A percentile compares a stretch with the other conserved stretches of the same genome.
Conservation (phyloP, 30 jellyfish, hydroid and myxozoan species). For the Chironex yamaguchii region DNA sequence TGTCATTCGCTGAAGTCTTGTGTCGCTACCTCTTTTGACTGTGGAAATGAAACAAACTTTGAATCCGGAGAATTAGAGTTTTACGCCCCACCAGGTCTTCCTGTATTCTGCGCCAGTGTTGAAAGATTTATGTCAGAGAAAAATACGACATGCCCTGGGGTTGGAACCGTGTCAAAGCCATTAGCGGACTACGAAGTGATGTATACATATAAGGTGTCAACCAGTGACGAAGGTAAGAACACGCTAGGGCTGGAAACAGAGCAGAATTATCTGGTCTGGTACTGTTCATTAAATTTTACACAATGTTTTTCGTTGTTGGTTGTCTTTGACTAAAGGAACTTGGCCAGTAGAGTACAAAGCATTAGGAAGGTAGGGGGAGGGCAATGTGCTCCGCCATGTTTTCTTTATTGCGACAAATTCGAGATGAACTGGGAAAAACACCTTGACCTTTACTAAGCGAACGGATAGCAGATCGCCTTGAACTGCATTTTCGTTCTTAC, state of each 20-base stretch:
- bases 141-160: conserved; percentile 51
- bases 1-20: conserved; percentile 75
- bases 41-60: conserved; percentile 52
- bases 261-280: background rate
- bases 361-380: too few relatives aligned
- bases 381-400: too few relatives aligned
- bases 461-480: too few relatives aligned
- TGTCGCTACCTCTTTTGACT: conserved; percentile 41
- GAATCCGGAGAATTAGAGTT: conserved; percentile 29
- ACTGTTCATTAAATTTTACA: too few relatives aligned
- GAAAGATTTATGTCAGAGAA: conserved; percentile 67
- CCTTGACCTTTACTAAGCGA: too few relatives aligned
- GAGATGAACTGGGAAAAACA: too few relatives aligned
- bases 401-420: too few relatives aligned
- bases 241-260: background rate
- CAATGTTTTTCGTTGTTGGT: background rate
- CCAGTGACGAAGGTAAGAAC: conserved; percentile 51
- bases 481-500: too few relatives aligned
- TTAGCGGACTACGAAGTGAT: conserved; percentile 65
- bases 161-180: conserved; percentile 22
- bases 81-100: conserved; percentile 57
- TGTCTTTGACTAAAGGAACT: too few relatives aligned
- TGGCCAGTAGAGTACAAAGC: too few relatives aligned
- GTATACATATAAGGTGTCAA: conserved; percentile 5
- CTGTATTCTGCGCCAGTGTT: conserved; percentile 82